Evolutionary conservation across 2,888 invertebrate species (phyloP), one percentile per base, ranked within the genome.

Genomic region (Melieria crassipennis): DNA sequence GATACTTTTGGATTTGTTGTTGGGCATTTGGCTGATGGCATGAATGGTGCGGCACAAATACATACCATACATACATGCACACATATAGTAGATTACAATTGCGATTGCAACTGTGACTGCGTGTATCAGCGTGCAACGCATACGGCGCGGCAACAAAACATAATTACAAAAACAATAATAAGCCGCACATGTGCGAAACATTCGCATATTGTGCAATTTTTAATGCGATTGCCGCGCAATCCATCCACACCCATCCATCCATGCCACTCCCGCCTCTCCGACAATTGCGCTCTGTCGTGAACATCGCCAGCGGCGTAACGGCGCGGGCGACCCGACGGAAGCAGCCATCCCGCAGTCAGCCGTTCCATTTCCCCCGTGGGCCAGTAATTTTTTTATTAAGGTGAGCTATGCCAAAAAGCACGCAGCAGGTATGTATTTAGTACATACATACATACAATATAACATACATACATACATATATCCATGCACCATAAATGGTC

Each of bases 81-180:
- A 30, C 30, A 30, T 3, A 30, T 30, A 30, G 30, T 30, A 30
- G 30, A 30, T 30, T 30, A 2, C 30, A 30, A 30, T 1, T 30
- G 30, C 30, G 30, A 30, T 30, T 30, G 30, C 30, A 30, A 30
- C 30, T 30, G 30, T 30, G 30, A 30, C 30, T 30, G 30, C 30
- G 3, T 1, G 30, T 30, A 60, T 60, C 43, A 60, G 43, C 60
- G 11, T 45, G 45, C 58, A 58, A 58, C 58, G 45, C 7, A 9
- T 10, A 58, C 45, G 42, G 58, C 58, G 42, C 45, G 42, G 58
- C 58, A 58, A 30, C 45, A 30, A 58, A n/a, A 58, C 45, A 30
- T 43, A n/a, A 58, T 71, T 67, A 75, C 75, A 75, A 76, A 60
- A 78, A 75, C 72, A 70, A 46, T 13, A 62, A 60, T 64, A 60